Base-by-base conservation (phyloP, 1,140 invertebrate genomes). In the Bombus vancouverensis region DNA sequence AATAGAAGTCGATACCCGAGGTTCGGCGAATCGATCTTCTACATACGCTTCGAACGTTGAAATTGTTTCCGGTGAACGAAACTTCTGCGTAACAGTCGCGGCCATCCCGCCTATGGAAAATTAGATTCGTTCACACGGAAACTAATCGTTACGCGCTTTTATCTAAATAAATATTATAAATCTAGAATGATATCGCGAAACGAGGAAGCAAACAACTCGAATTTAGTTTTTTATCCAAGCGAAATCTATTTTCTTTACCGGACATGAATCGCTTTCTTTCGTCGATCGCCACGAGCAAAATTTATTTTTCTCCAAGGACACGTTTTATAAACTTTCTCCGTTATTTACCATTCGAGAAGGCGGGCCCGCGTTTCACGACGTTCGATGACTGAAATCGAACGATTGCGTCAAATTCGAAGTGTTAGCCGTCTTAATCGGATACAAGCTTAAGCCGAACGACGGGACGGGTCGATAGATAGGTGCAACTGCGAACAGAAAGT, bases 401-500 rank as follows among this genome's bases (percentile, higher is more conserved):
- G 47, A 53, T 53, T 0, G 47, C 47, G 47, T 53, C 18, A 53
- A 22, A 53, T 53, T 53, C 47, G 1, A 53, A 53, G 47, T 0
- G 47, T 53, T 18, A 2, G 47, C 5, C 47, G 47, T 53, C 47
- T 53, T 53, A 18, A 18, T 53, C 47, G 47, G 47, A 0, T 53
- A 53, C 47, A 22, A 22, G 70, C 81, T 57, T 73, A 78, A 39
- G 1, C 84, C 70, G 83, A 83, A 91, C 87, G 89, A 65, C n/a
- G 32, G 3, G 47, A n/a, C 83, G 73, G 88, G 66, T 68, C 88
- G 68, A 87, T 88, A 78, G 74, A 79, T 88, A 90, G 89, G 83
- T 91, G 85, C 71, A 90, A 81, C 84, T 87, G 77, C 76, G 65
- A 86, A 71, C 82, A 85, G 75, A 85, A 79, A 88, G 74, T 91